Evolutionary conservation across 2,888 invertebrate species (phyloP), one percentile per base, ranked within the genome.

Genomic region (Ditylenchus weischeri): DNA sequence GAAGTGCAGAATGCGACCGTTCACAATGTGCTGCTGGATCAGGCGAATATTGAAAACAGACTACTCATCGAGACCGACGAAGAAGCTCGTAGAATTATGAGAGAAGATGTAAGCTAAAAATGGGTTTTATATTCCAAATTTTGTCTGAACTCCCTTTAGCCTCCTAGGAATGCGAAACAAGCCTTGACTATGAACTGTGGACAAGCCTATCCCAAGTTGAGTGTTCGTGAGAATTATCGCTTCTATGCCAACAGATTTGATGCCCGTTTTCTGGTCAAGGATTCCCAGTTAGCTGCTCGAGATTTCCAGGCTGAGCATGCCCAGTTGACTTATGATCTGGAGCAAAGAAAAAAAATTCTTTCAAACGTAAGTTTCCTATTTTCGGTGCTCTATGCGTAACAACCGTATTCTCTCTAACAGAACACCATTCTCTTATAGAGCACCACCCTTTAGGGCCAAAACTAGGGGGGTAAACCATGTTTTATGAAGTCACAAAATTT

Each of bases 31-130:
- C 51, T 79, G 1, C 70, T 79, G 18, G 79, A 79, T 57, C 63
- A 61, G 59, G 23, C 47, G 4, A 29, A 47, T 19, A 72, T 77
- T n/a, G 79, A 79, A 57, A 29, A 57, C 8, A 71, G 73, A 21
- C 43, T 79, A 38, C 61, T 80, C 23, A 38, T 79, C 4, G 76
- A 76, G 19, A 50, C 58, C 1, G 79, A 79, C 36, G 62, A 70
- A 7, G 72, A 76, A 8, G 79, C 79, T 5, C 72, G 78, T 49
- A 58, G 70, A 1, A 23, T 76, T 3, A 76, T 80, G 77, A 68
- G 72, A 48, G 69, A 71, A 51, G 57, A 72, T 48, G 73, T 78
- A 21, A 64, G 66, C 8, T 43, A 2, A 8, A 43, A 15, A 43
- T 43, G 43, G 3, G 29, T 29, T 43, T 8, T 43, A 11, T 8